These are phyloP conservation scores for Heteractis magnifica DNA, from an alignment of 92 coral and sea anemone genomes.

Conservation along the genomic window DNA sequence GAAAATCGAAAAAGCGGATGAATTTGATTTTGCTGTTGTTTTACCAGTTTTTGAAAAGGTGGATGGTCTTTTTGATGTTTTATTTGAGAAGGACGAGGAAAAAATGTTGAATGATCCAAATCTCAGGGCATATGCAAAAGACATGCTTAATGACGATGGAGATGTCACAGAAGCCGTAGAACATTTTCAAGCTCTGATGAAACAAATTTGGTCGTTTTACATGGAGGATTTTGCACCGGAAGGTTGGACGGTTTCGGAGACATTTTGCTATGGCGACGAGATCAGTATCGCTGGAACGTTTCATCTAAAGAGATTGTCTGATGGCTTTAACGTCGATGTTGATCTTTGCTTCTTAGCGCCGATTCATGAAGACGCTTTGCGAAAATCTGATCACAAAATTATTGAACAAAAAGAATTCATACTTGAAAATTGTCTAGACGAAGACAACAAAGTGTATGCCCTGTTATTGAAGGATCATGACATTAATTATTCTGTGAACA, in stretches of 20 bases:
- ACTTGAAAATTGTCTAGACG: conserved; percentile 34
- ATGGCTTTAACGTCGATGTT: conserved; percentile 32
- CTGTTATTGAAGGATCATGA: conserved; percentile 21
- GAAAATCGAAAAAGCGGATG: too few relatives aligned
- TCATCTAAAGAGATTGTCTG: conserved; percentile 31
- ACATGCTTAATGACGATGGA: conserved; percentile 28
- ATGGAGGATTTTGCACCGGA: conserved; percentile 39
- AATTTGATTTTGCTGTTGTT: conserved; percentile 43
- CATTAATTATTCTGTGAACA: conserved; percentile 27
- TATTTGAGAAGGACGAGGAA: conserved; percentile 39
- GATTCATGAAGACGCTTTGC: conserved; percentile 28
- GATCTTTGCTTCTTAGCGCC: conserved; percentile 41
- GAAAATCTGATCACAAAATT: conserved; percentile 1
- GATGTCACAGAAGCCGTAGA: conserved; percentile 25
- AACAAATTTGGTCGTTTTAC: conserved; percentile 34
- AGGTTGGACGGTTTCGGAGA: conserved; percentile 39
- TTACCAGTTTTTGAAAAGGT: conserved; percentile 40
- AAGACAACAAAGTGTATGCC: conserved; percentile 27
- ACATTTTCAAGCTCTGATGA: conserved; percentile 38
- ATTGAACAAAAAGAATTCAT: conserved; percentile 34
- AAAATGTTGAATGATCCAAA: conserved; percentile 32
- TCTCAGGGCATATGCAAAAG: conserved; percentile 20
- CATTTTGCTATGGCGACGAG: conserved; percentile 38
- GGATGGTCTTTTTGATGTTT: conserved; percentile 31
- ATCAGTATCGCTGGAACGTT: conserved; percentile 38